A percentile compares a stretch with the other conserved stretches of the same genome.
Evolutionary conservation across 2,113 vertebrate species (phyloP).

Genomic region (Gallinago media): DNA sequence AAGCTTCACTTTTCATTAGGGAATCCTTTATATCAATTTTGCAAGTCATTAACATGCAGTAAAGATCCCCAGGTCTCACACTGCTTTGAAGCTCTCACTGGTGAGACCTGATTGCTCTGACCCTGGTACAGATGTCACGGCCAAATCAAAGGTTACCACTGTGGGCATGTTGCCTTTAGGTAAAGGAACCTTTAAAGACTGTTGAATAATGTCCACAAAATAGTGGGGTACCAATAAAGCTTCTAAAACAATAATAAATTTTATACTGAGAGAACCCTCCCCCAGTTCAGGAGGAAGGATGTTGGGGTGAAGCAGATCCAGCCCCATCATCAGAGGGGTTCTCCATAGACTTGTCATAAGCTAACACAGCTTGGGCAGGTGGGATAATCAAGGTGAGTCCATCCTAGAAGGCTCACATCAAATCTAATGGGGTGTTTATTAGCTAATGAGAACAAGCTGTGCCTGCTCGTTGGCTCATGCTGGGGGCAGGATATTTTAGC

Average conservation of each 20-base stretch:
- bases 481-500: not conserved
- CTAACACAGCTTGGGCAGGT: not conserved
- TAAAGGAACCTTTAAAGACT: not conserved
- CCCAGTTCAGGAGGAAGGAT: not conserved
- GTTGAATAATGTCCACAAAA: not conserved
- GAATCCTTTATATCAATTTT: not conserved
- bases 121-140: not conserved
- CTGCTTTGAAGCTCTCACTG: not conserved
- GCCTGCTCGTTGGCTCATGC: not conserved
- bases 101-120: not conserved
- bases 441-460: not conserved
- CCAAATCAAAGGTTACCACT: not conserved
- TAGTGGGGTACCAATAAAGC: not conserved
- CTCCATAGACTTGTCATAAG: not conserved
- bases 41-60: not conserved
- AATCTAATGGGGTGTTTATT: not conserved
- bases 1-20: not conserved
- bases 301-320: not conserved
- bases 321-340: not conserved
- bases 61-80: not conserved
- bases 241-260: not conserved
- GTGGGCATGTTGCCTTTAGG: fast-evolving
- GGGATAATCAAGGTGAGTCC: not conserved
- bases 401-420: not conserved
- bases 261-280: not conserved